Evolutionary conservation across 2,113 vertebrate species (phyloP).

Genomic region (Lepus timidus): DNA sequence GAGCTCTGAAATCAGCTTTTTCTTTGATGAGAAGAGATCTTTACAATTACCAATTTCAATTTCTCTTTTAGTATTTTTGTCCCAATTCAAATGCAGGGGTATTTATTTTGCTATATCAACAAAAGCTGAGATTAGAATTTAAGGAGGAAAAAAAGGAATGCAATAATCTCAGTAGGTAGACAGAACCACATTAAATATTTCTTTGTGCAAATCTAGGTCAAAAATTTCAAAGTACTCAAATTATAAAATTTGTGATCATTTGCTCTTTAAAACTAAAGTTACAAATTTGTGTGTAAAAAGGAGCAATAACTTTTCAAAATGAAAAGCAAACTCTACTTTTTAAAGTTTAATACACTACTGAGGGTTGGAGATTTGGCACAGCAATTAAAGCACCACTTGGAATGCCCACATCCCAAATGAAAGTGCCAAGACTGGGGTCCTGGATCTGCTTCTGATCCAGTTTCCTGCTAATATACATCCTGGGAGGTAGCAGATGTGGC

Average conservation of each 20-base stretch:
- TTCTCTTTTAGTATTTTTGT: background rate
- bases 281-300: background rate
- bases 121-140: background rate
- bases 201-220: background rate
- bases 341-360: background rate
- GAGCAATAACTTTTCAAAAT: constrained; percentile 18
- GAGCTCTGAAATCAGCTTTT: background rate
- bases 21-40: background rate
- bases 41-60: background rate
- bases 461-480: no score
- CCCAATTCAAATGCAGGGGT: background rate
- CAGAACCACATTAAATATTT: background rate
- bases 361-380: no score
- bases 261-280: constrained; percentile 46
- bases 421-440: no score
- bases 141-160: background rate
- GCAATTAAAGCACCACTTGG: no score
- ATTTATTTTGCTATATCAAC: background rate
- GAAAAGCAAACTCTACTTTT: background rate
- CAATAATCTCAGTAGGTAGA: background rate
- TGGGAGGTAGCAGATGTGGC: no score
- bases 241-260: background rate
- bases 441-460: no score
- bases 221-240: constrained; percentile 25
- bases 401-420: no score